phyloP scores from a whole-genome alignment of 1,140 invertebrate species.

The Drepana arcuata region DNA sequence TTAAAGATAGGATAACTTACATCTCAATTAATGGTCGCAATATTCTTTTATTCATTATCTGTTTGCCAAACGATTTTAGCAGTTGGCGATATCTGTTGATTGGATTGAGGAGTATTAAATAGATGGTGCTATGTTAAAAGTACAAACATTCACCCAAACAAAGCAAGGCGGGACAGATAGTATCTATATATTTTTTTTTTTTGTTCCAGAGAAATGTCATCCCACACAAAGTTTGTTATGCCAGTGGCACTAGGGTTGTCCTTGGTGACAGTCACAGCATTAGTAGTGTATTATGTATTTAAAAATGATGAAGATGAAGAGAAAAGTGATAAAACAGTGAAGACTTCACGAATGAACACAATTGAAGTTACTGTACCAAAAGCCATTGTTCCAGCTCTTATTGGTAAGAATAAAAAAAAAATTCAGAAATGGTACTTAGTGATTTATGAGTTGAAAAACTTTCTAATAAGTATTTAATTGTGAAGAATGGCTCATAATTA shows the following conservation, averaged over 20 bases:
- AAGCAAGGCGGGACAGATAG: neutral
- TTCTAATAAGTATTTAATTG: neutral
- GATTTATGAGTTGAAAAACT: too few relatives aligned
- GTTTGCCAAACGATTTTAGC: too few relatives aligned
- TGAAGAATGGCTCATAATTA: too few relatives aligned
- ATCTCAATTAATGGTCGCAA: too few relatives aligned
- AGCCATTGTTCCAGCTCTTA: conserved; percentile 50
- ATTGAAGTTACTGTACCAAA: conserved; percentile 58
- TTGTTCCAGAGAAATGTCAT: conserved; percentile 41
- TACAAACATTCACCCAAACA: conserved; percentile 1
- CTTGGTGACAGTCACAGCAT: conserved; percentile 48
- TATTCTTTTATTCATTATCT: too few relatives aligned
- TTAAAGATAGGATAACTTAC: too few relatives aligned
- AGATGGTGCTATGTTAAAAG: too few relatives aligned
- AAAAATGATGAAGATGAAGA: conserved; percentile 49
- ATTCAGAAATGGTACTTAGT: too few relatives aligned
- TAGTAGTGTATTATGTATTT: conserved; percentile 57
- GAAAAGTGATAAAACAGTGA: conserved; percentile 25
- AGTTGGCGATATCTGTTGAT: too few relatives aligned
- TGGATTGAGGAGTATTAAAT: too few relatives aligned
- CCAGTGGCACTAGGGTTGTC: conserved; percentile 50
- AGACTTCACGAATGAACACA: conserved; percentile 36
- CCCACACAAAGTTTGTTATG: conserved; percentile 40
- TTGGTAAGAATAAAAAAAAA: too few relatives aligned
- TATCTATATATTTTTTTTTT: conserved; percentile 7